Evolutionary conservation across 1,140 invertebrate genomes (phyloP).

Genomic region (Leptopilina boulardi): DNA sequence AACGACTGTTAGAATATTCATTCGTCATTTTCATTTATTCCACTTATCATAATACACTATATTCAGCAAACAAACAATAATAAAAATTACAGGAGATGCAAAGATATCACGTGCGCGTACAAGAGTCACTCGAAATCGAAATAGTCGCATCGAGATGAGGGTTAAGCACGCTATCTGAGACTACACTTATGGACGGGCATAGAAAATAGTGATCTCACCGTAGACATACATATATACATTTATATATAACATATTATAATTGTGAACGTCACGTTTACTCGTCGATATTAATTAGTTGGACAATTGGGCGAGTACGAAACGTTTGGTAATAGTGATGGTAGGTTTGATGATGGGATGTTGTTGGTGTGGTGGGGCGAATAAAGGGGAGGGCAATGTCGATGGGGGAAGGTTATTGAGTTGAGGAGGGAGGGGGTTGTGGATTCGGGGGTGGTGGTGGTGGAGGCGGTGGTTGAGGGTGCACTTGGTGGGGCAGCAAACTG

Average conservation of each 20-base stretch:
- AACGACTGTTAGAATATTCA: constrained; percentile 6
- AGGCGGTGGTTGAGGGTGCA: constrained; percentile 70
- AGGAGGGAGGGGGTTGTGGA: constrained; percentile 59
- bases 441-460: constrained; percentile 70
- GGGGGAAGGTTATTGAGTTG: constrained; percentile 68
- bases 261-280: constrained; percentile 48
- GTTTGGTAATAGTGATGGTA: constrained; percentile 70
- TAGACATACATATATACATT: constrained; percentile 33
- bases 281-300: constrained; percentile 60
- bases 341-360: constrained; percentile 53
- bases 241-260: constrained; percentile 27
- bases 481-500: constrained; percentile 69
- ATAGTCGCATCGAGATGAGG: background rate
- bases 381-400: constrained; percentile 56
- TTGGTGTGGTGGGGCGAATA: constrained; percentile 68
- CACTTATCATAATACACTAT: constrained; percentile 8
- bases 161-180: constrained; percentile 51
- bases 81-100: constrained; percentile 57
- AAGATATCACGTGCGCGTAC: constrained; percentile 55
- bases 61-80: constrained; percentile 54
- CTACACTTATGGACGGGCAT: constrained; percentile 45
- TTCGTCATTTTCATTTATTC: background rate
- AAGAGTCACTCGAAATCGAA: constrained; percentile 44
- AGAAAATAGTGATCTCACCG: constrained; percentile 32
- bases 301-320: constrained; percentile 52